phyloP scores from a whole-genome alignment of 2,113 vertebrate species.

The Melanerpes formicivorus region DNA sequence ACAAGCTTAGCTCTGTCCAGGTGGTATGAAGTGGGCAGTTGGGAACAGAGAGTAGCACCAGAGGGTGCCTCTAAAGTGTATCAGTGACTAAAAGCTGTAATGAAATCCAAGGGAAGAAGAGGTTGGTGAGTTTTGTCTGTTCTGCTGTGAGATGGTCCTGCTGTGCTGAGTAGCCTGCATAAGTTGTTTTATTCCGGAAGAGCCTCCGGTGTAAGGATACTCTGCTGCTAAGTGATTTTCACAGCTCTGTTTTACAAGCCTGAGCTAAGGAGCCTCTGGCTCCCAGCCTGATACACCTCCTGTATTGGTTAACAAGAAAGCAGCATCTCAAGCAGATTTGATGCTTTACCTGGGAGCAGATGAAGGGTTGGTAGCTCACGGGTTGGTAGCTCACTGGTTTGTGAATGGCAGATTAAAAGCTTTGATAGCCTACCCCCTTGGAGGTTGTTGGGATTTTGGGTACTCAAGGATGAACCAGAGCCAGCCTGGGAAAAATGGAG shows the following conservation, averaged over 20 bases:
- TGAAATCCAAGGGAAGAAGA: not conserved
- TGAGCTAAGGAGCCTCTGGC: not conserved
- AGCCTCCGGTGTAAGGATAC: not conserved
- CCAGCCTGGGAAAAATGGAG: not conserved
- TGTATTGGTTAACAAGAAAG: not conserved
- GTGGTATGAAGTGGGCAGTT: not conserved
- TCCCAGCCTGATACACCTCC: not conserved
- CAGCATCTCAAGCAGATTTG: not conserved
- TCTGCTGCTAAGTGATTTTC: not conserved
- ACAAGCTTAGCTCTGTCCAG: not conserved
- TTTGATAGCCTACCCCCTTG: not conserved
- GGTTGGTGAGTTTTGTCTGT: not conserved
- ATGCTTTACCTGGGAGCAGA: not conserved
- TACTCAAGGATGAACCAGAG: not conserved
- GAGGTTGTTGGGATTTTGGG: not conserved
- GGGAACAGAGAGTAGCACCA: not conserved
- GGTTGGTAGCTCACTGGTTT: not conserved
- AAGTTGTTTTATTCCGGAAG: not conserved
- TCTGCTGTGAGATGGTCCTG: not conserved
- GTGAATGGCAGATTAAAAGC: not conserved
- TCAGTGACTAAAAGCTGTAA: not conserved
- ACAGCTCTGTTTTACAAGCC: not conserved
- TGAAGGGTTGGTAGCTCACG: not conserved
- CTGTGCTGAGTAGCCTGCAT: not conserved
- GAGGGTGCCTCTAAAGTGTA: not conserved